These are phyloP conservation scores for Manis pentadactyla DNA, from an alignment of 2,797 vertebrate species.

Conservation along the genomic window DNA sequence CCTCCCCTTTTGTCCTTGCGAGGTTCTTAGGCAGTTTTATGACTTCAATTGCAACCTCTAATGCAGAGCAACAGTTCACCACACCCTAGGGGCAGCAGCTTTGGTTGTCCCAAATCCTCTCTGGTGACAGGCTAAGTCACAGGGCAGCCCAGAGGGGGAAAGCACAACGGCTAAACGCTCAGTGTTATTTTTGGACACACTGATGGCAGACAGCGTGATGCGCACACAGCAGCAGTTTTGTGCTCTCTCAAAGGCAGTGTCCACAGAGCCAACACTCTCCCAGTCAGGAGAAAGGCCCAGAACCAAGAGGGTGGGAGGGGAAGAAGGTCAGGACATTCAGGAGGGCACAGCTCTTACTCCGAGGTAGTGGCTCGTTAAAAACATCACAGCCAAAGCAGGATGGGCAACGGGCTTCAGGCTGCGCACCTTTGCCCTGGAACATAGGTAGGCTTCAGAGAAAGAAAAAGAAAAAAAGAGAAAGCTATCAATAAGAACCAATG, in stretches of 20 bases:
- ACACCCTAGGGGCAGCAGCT: neutral
- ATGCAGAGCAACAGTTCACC: neutral
- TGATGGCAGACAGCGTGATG: neutral
- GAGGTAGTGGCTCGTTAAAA: neutral
- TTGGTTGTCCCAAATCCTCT: neutral
- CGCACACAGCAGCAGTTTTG: neutral
- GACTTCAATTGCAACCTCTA: neutral
- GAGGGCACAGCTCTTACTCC: neutral
- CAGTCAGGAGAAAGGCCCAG: neutral
- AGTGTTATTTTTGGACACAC: neutral
- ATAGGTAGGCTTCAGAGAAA: neutral
- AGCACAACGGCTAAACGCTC: neutral
- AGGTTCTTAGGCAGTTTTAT: neutral
- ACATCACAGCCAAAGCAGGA: neutral
- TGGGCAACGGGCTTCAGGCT: neutral
- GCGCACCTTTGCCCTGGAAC: neutral
- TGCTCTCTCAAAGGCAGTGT: neutral
- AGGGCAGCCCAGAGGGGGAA: neutral
- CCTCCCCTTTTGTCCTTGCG: neutral
- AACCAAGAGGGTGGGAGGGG: neutral
- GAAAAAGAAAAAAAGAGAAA: neutral
- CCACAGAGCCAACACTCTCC: neutral
- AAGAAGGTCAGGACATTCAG: neutral
- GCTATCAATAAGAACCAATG: neutral
- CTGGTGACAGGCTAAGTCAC: neutral